Conservation (phyloP, 2,888 invertebrate species). For the Torymus texanus region DNA sequence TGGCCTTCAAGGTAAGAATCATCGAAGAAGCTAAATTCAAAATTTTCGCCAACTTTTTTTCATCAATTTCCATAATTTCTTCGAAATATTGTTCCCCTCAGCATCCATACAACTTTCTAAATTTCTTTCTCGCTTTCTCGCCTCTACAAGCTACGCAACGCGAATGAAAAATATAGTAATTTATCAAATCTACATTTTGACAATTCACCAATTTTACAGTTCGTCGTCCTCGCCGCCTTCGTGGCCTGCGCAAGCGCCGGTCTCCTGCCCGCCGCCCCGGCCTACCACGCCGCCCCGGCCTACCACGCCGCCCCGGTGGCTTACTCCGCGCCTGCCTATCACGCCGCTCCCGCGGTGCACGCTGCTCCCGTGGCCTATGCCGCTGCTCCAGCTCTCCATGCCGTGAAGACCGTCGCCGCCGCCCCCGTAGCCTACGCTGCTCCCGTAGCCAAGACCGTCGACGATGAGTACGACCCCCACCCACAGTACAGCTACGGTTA, state of each 20-base stretch:
- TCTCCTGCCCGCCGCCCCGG: not conserved
- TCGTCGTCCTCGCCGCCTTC: slow-evolving; percentile 38
- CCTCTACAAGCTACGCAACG: not conserved
- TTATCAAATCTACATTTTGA: not conserved
- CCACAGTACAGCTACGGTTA: slow-evolving; percentile 73
- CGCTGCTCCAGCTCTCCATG: slow-evolving; percentile 37
- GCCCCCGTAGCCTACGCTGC: slow-evolving; percentile 61
- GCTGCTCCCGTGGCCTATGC: slow-evolving; percentile 16
- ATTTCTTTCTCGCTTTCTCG: not conserved
- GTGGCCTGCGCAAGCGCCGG: slow-evolving; percentile 46
- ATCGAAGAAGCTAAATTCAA: not conserved
- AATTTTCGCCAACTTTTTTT: not conserved
- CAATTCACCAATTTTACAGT: slow-evolving; percentile 15
- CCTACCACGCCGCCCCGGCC: slow-evolving; percentile 8
- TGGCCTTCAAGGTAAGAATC: slow-evolving; percentile 48
- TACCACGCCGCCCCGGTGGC: not conserved
- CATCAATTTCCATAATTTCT: not conserved
- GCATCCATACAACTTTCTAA: not conserved
- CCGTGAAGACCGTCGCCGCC: slow-evolving; percentile 1
- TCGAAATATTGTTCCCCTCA: not conserved
- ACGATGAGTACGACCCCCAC: slow-evolving; percentile 69
- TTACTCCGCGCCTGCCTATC: slow-evolving; percentile 23
- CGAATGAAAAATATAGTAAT: not conserved
- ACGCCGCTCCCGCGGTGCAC: slow-evolving; percentile 18
- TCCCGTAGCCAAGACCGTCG: slow-evolving; percentile 70